phyloP scores from a whole-genome alignment of 2,797 vertebrate species.

The Danio choprae region DNA sequence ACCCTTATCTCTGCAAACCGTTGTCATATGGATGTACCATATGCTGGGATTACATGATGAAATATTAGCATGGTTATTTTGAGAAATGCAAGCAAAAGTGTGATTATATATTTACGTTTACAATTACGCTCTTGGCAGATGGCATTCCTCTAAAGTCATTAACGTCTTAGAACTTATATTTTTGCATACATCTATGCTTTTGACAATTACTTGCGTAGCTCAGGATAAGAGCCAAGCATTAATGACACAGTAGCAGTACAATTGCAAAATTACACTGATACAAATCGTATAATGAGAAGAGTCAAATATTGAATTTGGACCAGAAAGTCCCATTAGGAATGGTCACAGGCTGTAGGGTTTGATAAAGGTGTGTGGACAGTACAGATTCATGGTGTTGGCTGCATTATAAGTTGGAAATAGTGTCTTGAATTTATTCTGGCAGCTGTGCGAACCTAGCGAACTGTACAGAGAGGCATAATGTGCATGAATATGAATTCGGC shows the following conservation, averaged over 20 bases:
- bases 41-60: constrained; percentile 18
- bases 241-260: not conserved
- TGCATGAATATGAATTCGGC: not conserved
- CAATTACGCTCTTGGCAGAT: constrained; percentile 3
- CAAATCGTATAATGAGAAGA: constrained; percentile 10
- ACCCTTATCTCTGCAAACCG: not conserved
- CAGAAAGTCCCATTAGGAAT: constrained; percentile 26
- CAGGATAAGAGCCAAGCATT: not conserved
- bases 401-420: constrained; percentile 15
- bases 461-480: not conserved
- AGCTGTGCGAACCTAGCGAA: not conserved
- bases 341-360: constrained; percentile 29
- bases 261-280: not conserved
- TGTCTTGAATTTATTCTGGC: constrained; percentile 8
- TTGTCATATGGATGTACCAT: constrained; percentile 9
- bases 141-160: not conserved
- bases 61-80: constrained; percentile 21
- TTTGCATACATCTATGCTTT: not conserved
- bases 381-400: not conserved
- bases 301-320: constrained; percentile 7
- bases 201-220: not conserved
- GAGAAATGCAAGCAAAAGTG: constrained; percentile 4
- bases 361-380: constrained; percentile 13
- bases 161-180: not conserved
- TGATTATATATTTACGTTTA: constrained; percentile 22